Evolutionary conservation across 1,140 invertebrate species (phyloP).

Genomic region (Drosophila chauvacae): DNA sequence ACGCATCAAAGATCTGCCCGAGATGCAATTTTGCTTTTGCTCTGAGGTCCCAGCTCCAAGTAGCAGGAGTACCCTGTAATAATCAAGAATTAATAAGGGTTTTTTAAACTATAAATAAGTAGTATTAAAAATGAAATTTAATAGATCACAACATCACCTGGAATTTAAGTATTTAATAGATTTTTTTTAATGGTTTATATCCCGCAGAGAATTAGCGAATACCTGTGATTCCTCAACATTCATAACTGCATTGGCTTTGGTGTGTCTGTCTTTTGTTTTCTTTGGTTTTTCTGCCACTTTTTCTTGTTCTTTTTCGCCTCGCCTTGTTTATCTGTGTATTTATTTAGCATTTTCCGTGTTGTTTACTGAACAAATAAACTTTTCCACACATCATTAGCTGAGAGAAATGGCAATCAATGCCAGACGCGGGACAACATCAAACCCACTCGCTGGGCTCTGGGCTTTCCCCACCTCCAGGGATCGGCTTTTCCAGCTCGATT

Average conservation of each 20-base stretch:
- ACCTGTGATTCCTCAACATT: not conserved
- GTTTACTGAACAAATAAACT: conserved; percentile 80
- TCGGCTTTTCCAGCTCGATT: not conserved
- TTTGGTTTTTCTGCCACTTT: conserved; percentile 16
- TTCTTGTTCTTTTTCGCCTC: not conserved
- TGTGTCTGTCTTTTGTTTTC: conserved; percentile 19
- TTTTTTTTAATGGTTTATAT: not conserved
- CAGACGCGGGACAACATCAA: conserved; percentile 51
- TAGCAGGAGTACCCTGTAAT: not conserved
- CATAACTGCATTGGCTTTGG: conserved; percentile 2
- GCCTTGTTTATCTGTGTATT: conserved; percentile 62
- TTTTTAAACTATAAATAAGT: not conserved
- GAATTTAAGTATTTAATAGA: not conserved
- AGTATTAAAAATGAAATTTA: not conserved
- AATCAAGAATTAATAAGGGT: not conserved
- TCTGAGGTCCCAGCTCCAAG: not conserved
- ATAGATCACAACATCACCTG: not conserved
- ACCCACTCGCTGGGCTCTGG: not conserved
- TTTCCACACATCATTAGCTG: conserved; percentile 77
- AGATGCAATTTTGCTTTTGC: conserved; percentile 11
- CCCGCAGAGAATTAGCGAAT: not conserved
- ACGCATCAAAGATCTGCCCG: conserved; percentile 35
- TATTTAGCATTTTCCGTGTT: conserved; percentile 72
- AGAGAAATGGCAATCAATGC: conserved; percentile 73
- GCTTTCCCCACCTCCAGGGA: no score